phyloP scores from a whole-genome alignment of 2,797 vertebrate genomes.

The Semotilus atromaculatus region DNA sequence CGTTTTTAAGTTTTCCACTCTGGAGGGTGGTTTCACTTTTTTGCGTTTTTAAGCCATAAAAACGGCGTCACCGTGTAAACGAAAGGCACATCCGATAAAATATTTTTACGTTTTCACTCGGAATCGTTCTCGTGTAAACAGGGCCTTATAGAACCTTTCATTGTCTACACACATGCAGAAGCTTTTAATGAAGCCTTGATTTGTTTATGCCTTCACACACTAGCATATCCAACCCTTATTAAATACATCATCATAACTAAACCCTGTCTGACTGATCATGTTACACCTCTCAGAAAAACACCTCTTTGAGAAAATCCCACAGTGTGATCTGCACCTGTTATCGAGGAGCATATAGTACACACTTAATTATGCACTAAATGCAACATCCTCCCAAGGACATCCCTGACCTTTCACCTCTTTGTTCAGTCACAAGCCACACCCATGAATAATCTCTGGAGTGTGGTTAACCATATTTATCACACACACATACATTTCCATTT shows the following conservation, averaged over 20 bases:
- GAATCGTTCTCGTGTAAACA: no score
- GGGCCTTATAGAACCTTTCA: neutral
- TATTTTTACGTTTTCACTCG: no score
- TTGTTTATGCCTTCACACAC: neutral
- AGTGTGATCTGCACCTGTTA: constrained; percentile 43
- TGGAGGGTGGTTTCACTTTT: no score
- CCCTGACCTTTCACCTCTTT: constrained; percentile 73
- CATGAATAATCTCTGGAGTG: constrained; percentile 23
- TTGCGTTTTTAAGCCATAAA: no score
- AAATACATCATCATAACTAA: constrained; percentile 30
- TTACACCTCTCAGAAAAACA: constrained; percentile 28
- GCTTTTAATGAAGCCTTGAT: neutral
- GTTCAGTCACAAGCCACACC: constrained; percentile 56
- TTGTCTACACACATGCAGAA: constrained; percentile 14
- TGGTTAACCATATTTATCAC: constrained; percentile 24
- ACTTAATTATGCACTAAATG: constrained; percentile 66
- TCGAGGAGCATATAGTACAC: neutral
- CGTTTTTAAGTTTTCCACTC: no score
- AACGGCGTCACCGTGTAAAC: no score
- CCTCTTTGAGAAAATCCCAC: constrained; percentile 45
- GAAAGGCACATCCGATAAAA: no score
- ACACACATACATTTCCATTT: constrained; percentile 48
- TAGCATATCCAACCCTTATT: constrained; percentile 15
- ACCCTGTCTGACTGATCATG: constrained; percentile 8
- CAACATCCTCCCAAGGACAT: constrained; percentile 72